These are phyloP conservation scores for Coluber constrictor DNA, from an alignment of 2,797 vertebrate genomes.

Conservation along the genomic window DNA sequence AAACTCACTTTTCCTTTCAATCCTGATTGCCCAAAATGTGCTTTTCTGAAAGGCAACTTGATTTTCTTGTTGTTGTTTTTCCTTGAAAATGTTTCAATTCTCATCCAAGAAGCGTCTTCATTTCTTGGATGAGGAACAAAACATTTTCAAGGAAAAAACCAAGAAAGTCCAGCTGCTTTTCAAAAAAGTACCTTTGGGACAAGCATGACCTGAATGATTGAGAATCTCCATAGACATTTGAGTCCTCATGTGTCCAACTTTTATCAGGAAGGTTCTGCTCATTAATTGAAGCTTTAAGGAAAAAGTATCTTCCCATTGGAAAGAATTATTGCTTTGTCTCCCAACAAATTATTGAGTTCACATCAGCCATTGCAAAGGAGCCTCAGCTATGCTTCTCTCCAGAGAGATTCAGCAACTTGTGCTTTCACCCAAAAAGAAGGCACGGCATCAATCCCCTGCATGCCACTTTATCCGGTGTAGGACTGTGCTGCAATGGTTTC, in stretches of 20 bases:
- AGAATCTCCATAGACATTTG: background rate
- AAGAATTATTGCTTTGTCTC: background rate
- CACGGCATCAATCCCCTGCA: background rate
- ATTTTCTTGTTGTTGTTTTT: background rate
- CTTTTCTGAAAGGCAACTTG: background rate
- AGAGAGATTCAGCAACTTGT: background rate
- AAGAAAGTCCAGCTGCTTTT: background rate
- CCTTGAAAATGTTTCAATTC: background rate
- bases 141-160: background rate
- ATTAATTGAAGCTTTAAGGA: background rate
- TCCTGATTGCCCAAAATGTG: background rate
- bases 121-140: background rate
- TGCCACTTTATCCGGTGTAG: background rate
- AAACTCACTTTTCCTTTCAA: background rate
- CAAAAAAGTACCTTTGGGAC: background rate
- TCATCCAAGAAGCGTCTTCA: background rate
- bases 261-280: background rate
- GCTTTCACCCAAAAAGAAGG: background rate
- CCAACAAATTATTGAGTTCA: background rate
- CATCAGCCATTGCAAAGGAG: background rate
- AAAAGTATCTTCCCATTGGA: background rate
- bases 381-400: background rate
- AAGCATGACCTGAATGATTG: background rate
- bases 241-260: background rate
- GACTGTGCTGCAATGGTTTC: background rate